Evolutionary conservation across 2,888 invertebrate genomes (phyloP).

Genomic region (Catonia carolina): DNA sequence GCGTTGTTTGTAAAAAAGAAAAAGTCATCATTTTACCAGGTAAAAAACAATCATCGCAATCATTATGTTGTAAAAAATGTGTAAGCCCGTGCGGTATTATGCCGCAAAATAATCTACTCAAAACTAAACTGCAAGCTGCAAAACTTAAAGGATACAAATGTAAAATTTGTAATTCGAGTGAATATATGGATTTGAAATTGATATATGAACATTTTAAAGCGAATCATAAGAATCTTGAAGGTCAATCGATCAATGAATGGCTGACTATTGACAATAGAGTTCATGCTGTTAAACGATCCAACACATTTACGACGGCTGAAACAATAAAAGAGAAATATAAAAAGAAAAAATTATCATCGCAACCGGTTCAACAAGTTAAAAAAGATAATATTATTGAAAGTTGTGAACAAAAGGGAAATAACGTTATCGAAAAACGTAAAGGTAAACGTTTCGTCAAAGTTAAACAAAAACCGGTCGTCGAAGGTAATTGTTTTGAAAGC

Average conservation of each 20-base stretch:
- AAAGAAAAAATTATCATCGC: background rate
- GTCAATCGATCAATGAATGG: background rate
- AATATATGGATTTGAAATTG: background rate
- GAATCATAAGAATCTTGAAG: background rate
- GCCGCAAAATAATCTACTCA: background rate
- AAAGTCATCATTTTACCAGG: slow-evolving; percentile 18
- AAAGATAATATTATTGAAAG: slow-evolving; percentile 4
- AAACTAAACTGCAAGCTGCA: background rate
- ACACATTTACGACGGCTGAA: background rate
- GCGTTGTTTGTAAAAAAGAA: slow-evolving; percentile 23
- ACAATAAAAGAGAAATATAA: background rate
- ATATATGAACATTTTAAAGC: background rate
- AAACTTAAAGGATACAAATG: background rate
- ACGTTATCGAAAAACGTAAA: background rate
- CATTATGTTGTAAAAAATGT: slow-evolving; percentile 22
- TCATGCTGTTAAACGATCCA: slow-evolving; percentile 5
- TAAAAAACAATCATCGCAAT: slow-evolving; percentile 9
- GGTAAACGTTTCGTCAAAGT: slow-evolving; percentile 1
- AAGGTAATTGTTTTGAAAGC: slow-evolving; percentile 2
- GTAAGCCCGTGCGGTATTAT: slow-evolving; percentile 10
- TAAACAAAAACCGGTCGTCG: background rate
- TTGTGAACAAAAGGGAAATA: background rate
- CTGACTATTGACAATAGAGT: background rate
- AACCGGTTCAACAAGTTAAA: background rate
- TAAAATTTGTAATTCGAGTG: background rate